Evolutionary conservation across 2,888 invertebrate genomes (phyloP).

Genomic region (Chrysolina haemoptera): DNA sequence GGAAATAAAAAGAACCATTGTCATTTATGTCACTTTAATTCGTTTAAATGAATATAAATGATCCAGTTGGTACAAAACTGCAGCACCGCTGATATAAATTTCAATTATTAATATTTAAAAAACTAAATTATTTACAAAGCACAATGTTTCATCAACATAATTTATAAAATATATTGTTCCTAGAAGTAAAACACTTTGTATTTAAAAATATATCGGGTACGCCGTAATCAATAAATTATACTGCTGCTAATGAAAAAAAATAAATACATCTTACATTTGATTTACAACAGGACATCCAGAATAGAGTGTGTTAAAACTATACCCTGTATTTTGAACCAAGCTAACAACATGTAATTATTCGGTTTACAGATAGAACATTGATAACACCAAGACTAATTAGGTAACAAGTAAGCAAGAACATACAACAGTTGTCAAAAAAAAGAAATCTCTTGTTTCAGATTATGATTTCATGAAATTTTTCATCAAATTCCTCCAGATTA

Average conservation of each 20-base stretch:
- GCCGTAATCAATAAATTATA: slow-evolving; percentile 6
- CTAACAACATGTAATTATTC: slow-evolving; percentile 11
- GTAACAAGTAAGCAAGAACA: neutral
- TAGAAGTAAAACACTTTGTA: neutral
- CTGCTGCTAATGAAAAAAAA: slow-evolving; percentile 3
- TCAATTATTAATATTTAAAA: slow-evolving; percentile 29
- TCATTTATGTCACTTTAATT: slow-evolving; percentile 32
- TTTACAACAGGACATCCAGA: slow-evolving; percentile 2
- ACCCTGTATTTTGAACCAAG: neutral
- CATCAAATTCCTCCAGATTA: no score
- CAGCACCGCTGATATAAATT: slow-evolving; percentile 37
- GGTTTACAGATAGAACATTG: neutral
- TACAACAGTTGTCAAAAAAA: neutral
- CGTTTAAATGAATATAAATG: slow-evolving; percentile 43
- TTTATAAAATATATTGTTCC: slow-evolving; percentile 37
- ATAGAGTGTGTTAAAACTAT: neutral
- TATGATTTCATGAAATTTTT: neutral
- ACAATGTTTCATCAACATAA: slow-evolving; percentile 58
- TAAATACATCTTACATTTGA: neutral
- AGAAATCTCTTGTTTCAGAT: neutral
- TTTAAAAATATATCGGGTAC: slow-evolving; percentile 1
- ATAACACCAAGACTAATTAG: neutral
- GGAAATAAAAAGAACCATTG: neutral
- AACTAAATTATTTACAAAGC: slow-evolving; percentile 60
- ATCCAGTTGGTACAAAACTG: slow-evolving; percentile 49